Base-by-base conservation (phyloP, 2,797 vertebrate genomes). In the Sebastes steindachneri region DNA sequence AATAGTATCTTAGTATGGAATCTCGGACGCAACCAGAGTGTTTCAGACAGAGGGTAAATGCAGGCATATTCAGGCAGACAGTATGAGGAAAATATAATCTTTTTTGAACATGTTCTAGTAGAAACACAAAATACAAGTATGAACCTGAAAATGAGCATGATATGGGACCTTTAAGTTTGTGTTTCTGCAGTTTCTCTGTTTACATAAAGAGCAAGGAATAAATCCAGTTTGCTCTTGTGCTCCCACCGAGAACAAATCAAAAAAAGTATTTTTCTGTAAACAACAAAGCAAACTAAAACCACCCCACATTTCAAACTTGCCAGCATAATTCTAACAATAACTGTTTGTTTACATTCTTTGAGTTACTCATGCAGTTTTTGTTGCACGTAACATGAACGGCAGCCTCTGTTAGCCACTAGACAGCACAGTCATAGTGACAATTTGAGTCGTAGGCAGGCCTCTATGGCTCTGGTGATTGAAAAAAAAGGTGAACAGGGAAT, bases 131-230 rank as follows among this genome's bases (percentile, higher is more conserved):
- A 45, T 17, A 45, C 15, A 45, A 19, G 41, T 8, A 45, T 45
- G 15, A 45, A 17, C 41, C 15, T 45, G 41, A 45, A 45, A 45
- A 17, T 45, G 41, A 45, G 15, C 41, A 45, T 8, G 41, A 19
- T 45, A 45, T 45, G 41, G 41, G 41, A 45, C 15, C 41, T 17
- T 45, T 63, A 84, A 68, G 51, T 82, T 59, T 71, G 75, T 28
- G 33, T 73, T 77, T 80, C 26, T 31, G 37, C 35, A 25, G 48
- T 51, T 69, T 82, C 26, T 55, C 69, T 82, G 73, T 88, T 89
- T 87, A 73, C 75, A 82, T 51, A 60, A 53, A 60, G 65, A 86
- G 84, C 71, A 89, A 83, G 83, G 55, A 75, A 53, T 58, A 67
- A 14, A 76, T 86, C 11, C 9, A 9, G 73, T 69, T 71, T 73